Evolutionary conservation across 2,888 invertebrate genomes (phyloP).

Genomic region (Parnassius mnemosyne): DNA sequence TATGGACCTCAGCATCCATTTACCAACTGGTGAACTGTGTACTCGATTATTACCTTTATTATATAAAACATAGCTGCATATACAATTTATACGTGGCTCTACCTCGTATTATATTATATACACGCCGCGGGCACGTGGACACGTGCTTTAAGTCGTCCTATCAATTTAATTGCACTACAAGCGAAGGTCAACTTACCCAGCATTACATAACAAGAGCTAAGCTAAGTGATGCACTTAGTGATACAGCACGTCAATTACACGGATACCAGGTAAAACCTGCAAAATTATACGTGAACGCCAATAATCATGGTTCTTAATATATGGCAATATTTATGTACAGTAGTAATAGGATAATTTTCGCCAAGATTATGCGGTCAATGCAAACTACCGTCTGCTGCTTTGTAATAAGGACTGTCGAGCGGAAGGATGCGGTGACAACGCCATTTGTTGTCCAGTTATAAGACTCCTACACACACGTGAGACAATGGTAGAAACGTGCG

Average conservation of each 20-base stretch:
- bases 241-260: neutral
- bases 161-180: neutral
- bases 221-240: neutral
- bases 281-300: constrained; percentile 5
- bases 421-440: constrained; percentile 18
- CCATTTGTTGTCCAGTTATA: constrained; percentile 33
- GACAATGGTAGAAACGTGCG: constrained; percentile 50
- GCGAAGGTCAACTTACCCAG: neutral
- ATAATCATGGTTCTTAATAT: constrained; percentile 5
- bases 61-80: too few relatives aligned
- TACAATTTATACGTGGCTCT: too few relatives aligned
- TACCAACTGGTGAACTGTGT: too few relatives aligned
- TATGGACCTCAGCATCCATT: too few relatives aligned
- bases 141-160: neutral
- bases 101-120: too few relatives aligned
- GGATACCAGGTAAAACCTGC: neutral
- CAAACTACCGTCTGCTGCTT: constrained; percentile 33
- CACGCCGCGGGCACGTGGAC: neutral
- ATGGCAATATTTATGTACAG: neutral
- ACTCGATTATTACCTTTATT: too few relatives aligned
- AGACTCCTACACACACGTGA: constrained; percentile 62
- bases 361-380: constrained; percentile 30
- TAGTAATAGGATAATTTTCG: constrained; percentile 49
- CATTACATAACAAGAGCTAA: neutral
- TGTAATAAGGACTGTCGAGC: constrained; percentile 30